These are phyloP conservation scores for Osmoderma eremita DNA, from an alignment of 2,888 invertebrate genomes.

Conservation along the genomic window DNA sequence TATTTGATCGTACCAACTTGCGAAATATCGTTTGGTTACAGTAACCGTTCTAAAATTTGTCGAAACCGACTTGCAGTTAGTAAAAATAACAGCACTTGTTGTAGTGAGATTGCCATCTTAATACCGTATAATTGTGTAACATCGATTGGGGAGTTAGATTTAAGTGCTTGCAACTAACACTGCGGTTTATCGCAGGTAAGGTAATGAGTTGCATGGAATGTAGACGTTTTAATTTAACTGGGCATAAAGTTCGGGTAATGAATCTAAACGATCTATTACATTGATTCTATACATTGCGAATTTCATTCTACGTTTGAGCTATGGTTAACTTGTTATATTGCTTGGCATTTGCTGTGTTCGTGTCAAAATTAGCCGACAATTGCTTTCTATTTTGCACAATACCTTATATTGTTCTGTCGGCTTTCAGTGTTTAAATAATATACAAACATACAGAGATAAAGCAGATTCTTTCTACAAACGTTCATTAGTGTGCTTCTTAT, in stretches of 20 bases:
- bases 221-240: conserved; percentile 15
- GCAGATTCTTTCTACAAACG: too few species aligned
- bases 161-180: conserved; percentile 29
- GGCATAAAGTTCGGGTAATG: conserved; percentile 15
- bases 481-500: too few species aligned
- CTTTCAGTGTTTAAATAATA: too few species aligned
- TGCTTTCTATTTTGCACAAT: too few species aligned
- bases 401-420: too few species aligned
- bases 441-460: too few species aligned
- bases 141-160: conserved; percentile 29
- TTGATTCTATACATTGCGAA: neutral
- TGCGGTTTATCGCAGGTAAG: conserved; percentile 10
- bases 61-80: neutral
- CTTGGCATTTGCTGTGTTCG: too few species aligned
- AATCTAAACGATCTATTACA: neutral
- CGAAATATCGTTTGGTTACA: neutral
- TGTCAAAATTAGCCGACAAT: too few species aligned
- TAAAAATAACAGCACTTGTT: conserved; percentile 18
- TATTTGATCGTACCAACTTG: neutral
- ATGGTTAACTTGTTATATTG: too few species aligned
- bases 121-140: conserved; percentile 31
- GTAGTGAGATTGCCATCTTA: conserved; percentile 26
- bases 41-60: conserved; percentile 1
- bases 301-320: too few species aligned
- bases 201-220: conserved; percentile 25